Evolutionary conservation across 2,113 vertebrate genomes (phyloP).

Genomic region (Prolemur simus): DNA sequence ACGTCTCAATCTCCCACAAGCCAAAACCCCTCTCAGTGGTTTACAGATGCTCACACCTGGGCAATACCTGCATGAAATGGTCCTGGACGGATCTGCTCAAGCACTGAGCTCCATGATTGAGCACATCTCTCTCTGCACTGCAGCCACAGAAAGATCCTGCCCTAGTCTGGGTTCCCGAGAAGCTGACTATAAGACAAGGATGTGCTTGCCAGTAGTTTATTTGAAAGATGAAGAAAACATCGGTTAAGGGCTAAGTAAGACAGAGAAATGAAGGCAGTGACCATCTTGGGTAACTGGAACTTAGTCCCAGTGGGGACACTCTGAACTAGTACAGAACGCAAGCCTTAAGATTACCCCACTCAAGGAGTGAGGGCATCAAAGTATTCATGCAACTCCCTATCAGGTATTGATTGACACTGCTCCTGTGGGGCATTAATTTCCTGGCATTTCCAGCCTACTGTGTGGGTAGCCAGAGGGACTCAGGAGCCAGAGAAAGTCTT

Average conservation of each 20-base stretch:
- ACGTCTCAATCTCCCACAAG: neutral
- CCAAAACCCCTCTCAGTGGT: neutral
- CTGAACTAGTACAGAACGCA: neutral
- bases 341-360: neutral
- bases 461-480: neutral
- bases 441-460: neutral
- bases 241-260: neutral
- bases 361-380: neutral
- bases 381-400: neutral
- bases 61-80: neutral
- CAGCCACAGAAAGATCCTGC: neutral
- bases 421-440: neutral
- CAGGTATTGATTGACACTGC: neutral
- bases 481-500: neutral
- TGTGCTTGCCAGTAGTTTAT: neutral
- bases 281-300: neutral
- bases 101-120: neutral
- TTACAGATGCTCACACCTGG: neutral
- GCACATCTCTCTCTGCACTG: neutral
- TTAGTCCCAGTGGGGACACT: neutral
- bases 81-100: neutral
- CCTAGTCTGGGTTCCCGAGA: neutral
- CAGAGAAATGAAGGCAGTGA: neutral
- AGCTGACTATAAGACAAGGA: neutral
- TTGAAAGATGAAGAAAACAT: neutral